phyloP scores from a whole-genome alignment of 2,797 vertebrate species.

The Anguilla obscura region DNA sequence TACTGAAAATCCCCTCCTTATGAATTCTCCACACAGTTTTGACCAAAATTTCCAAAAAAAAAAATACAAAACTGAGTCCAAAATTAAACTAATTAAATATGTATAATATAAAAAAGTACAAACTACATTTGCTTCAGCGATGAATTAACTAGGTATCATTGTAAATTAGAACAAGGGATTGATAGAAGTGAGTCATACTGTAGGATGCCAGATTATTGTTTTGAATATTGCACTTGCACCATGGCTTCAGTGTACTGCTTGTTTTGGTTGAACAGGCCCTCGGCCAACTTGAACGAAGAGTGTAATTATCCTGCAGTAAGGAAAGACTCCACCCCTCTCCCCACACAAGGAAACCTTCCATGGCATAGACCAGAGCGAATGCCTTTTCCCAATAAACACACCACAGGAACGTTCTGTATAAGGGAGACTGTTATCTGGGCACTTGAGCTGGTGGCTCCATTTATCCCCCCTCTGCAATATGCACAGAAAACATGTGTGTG shows the following conservation, averaged over 20 bases:
- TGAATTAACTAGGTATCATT: background rate
- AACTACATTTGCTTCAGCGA: background rate
- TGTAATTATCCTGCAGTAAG: background rate
- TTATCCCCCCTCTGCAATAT: background rate
- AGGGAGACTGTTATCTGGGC: background rate
- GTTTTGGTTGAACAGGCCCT: background rate
- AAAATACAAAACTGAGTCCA: background rate
- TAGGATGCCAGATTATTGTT: background rate
- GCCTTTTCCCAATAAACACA: background rate
- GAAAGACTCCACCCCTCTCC: constrained; percentile 1
- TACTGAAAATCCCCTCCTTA: background rate
- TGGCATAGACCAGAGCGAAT: background rate
- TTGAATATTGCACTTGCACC: background rate
- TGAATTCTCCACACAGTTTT: background rate
- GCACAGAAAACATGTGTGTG: background rate
- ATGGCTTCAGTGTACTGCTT: constrained; percentile 1
- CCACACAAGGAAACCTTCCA: background rate
- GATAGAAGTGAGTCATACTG: background rate
- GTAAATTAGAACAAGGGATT: background rate
- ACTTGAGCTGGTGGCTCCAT: background rate
- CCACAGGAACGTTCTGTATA: background rate
- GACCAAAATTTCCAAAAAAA: background rate
- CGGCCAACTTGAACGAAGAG: background rate
- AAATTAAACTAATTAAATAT: background rate
- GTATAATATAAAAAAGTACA: background rate